Conservation (phyloP, 2,113 vertebrate species). For the Sebastes schlegelii region DNA sequence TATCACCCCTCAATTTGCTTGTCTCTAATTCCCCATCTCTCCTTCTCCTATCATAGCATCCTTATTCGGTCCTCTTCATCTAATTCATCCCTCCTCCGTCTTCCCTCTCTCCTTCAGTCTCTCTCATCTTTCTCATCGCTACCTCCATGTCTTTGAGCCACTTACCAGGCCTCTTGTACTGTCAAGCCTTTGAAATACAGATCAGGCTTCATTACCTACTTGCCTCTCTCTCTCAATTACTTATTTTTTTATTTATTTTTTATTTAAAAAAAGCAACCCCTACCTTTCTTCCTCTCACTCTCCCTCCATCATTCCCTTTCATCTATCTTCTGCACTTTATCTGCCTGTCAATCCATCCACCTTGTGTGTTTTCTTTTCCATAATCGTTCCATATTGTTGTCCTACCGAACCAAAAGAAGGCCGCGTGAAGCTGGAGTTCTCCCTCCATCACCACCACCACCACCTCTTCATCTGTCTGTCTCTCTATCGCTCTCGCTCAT, state of each 20-base stretch:
- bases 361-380: neutral
- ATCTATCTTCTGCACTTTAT: slow-evolving; percentile 48
- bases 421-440: slow-evolving; percentile 23
- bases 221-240: slow-evolving; percentile 29
- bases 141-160: slow-evolving; percentile 59
- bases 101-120: slow-evolving; percentile 15
- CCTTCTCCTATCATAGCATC: slow-evolving; percentile 28
- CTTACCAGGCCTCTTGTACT: slow-evolving; percentile 63
- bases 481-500: slow-evolving; percentile 60
- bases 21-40: slow-evolving; percentile 40
- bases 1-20: slow-evolving; percentile 20
- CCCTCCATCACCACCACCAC: neutral
- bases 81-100: slow-evolving; percentile 15
- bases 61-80: slow-evolving; percentile 9
- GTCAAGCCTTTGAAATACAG: slow-evolving; percentile 77
- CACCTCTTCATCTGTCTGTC: slow-evolving; percentile 42
- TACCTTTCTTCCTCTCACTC: neutral
- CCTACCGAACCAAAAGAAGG: slow-evolving; percentile 16
- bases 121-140: slow-evolving; percentile 54
- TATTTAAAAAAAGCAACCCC: neutral
- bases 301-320: slow-evolving; percentile 21
- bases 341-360: neutral
- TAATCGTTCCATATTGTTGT: slow-evolving; percentile 17
- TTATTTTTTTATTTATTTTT: neutral
- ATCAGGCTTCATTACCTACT: slow-evolving; percentile 64